Evolutionary conservation across 2,888 invertebrate genomes (phyloP).

Genomic region (Chaitophorus viminalis): DNA sequence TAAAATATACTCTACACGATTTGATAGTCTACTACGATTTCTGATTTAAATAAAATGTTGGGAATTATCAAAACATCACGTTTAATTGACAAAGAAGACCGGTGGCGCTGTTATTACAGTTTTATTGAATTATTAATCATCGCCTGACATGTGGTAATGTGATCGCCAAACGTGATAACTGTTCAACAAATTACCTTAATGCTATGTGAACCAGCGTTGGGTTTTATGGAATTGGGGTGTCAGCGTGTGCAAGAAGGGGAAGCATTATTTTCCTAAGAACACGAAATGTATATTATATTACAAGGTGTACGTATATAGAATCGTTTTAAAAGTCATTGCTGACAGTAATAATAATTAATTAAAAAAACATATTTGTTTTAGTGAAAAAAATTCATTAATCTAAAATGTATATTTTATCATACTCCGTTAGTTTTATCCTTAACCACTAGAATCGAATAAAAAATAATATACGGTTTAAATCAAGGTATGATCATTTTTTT

Average conservation of each 20-base stretch:
- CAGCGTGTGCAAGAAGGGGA: conserved; percentile 18
- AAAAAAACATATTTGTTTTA: conserved; percentile 30
- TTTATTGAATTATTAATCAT: conserved; percentile 61
- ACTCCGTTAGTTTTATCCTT: too few relatives aligned
- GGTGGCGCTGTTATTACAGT: conserved; percentile 31
- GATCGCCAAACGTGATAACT: conserved; percentile 56
- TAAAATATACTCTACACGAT: too few relatives aligned
- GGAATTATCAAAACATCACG: conserved; percentile 12
- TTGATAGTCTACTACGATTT: neutral
- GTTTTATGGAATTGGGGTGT: conserved; percentile 48
- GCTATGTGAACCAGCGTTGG: neutral
- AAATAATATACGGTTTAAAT: too few relatives aligned
- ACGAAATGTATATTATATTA: conserved; percentile 13
- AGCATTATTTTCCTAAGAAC: conserved; percentile 41
- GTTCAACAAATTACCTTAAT: conserved; percentile 60
- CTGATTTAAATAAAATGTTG: neutral
- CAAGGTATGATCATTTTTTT: too few relatives aligned
- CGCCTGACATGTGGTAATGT: conserved; percentile 58
- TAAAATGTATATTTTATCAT: conserved; percentile 8
- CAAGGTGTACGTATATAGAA: neutral
- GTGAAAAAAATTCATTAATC: conserved; percentile 35
- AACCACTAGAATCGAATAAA: too few relatives aligned
- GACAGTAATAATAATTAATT: conserved; percentile 28
- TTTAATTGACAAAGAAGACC: conserved; percentile 37
- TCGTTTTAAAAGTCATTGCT: conserved; percentile 18